Percentiles rank a stretch among this genome's conserved stretches.
Evolutionary conservation across 2,113 vertebrate genomes (phyloP).

Genomic region (Tetraodon nigroviridis): DNA sequence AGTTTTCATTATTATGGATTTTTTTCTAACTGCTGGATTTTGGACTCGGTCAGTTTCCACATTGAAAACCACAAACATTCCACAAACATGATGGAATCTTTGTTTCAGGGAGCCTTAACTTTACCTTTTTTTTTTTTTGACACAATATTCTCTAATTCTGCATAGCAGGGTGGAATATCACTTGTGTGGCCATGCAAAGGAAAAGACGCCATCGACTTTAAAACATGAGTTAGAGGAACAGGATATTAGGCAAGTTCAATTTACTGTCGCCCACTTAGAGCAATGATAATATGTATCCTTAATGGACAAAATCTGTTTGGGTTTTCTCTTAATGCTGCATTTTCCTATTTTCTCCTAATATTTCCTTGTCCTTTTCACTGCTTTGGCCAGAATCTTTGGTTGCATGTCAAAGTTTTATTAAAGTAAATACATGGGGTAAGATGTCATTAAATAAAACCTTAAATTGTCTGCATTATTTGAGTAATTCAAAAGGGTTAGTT

Average conservation of each 20-base stretch:
- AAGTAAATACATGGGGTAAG: conserved; percentile 29
- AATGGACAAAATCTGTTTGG: conserved; percentile 51
- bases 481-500: conserved; percentile 1
- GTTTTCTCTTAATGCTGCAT: conserved; percentile 21
- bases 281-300: conserved; percentile 45
- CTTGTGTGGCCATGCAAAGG: conserved; percentile 38
- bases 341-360: conserved; percentile 61
- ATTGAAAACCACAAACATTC: conserved; percentile 75
- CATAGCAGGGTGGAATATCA: conserved; percentile 56
- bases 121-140: conserved; percentile 66
- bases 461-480: too few species aligned
- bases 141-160: conserved; percentile 61
- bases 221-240: conserved; percentile 49
- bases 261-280: conserved; percentile 40
- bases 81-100: conserved; percentile 81
- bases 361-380: conserved; percentile 58
- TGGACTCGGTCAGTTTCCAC: conserved; percentile 74
- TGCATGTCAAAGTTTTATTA: conserved; percentile 56
- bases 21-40: conserved; percentile 72
- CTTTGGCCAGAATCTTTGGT: conserved; percentile 58
- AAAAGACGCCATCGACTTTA: conserved; percentile 21
- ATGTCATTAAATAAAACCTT: conserved; percentile 20
- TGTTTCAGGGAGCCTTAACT: conserved; percentile 63
- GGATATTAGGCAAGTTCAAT: conserved; percentile 55
- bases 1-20: conserved; percentile 64